phyloP scores from a whole-genome alignment of 2,797 vertebrate genomes.

The Bovichtus diacanthus region DNA sequence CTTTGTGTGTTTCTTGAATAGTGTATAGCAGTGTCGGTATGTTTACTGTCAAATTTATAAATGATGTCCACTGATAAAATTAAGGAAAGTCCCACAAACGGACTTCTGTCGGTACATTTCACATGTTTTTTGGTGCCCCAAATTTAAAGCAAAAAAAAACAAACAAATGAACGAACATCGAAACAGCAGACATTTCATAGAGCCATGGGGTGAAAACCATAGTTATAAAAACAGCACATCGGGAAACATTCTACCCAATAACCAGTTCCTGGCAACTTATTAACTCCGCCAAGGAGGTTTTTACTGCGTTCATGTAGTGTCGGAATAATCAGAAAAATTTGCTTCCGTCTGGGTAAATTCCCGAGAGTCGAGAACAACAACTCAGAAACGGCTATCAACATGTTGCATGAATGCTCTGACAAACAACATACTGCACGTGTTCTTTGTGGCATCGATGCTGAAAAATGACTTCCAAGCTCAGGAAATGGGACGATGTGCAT shows the following conservation, averaged over 20 bases:
- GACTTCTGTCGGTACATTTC: neutral
- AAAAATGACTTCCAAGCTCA: too few relatives aligned
- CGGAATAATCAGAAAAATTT: too few relatives aligned
- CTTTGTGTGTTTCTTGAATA: neutral
- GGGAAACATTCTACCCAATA: neutral
- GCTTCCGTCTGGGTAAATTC: too few relatives aligned
- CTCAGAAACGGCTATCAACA: too few relatives aligned
- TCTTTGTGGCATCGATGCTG: too few relatives aligned
- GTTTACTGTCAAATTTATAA: neutral
- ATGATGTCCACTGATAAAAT: neutral
- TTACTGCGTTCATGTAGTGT: too few relatives aligned
- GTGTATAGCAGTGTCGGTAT: neutral
- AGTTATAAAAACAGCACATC: neutral
- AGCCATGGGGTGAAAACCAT: neutral
- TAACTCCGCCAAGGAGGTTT: too few relatives aligned
- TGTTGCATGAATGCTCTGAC: too few relatives aligned
- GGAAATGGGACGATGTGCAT: too few relatives aligned
- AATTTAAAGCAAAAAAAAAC: neutral
- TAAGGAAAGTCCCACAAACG: neutral
- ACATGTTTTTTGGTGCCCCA: neutral
- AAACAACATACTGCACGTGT: too few relatives aligned
- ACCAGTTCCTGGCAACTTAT: neutral
- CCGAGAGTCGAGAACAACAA: too few relatives aligned
- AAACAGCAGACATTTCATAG: neutral
- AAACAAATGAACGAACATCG: neutral